Base-by-base conservation (phyloP, 2,113 vertebrate species). In the Fukomys damarensis region DNA sequence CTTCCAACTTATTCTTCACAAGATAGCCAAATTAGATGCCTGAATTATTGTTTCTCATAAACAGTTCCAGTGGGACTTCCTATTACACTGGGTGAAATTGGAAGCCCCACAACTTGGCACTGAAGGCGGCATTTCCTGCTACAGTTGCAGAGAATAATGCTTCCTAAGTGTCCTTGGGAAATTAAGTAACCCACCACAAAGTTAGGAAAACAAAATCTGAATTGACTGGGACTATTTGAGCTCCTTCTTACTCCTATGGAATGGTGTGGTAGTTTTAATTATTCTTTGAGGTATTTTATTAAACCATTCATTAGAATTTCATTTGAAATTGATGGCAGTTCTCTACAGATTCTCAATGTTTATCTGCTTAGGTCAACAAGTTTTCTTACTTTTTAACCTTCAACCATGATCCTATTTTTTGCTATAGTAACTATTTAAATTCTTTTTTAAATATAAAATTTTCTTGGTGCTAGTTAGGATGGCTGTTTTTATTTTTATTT, bases 351-450 rank as follows among this genome's bases (percentile, higher is more conserved):
- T 20, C 32, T 84, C 58, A 80, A 22, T 81, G 14, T 85, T 84
- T 89, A 83, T 89, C 56, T 61, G 38, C 26, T 83, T 86, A 95
- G 41, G 70, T 52, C 41, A 46, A 77, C 32, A 63, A 76, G 2
- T 58, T 92, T 93, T 89, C 12, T 68, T 90, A 70, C 2, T 86
- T 43, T 92, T 95, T 83, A 1, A 1, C 26, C 49, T 30, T 92
- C 20, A 92, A 56, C 14, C 24, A 68, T 24, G 66, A 43, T 81
- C 28, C 10, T 19, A 19, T 96, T 79, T 88, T 79, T 54, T 95
- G 30, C 41, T 88, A 70, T 20, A 86, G 54, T 81, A 88, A 89
- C 72, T 81, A 87, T 80, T 96, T 89, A 89, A 94, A 95, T 87
- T 94, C 2, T 17, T 77, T 92, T 86, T 41, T 17, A 89, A 91